A percentile compares a stretch with the other conserved stretches of the same genome.
Conservation (phyloP, 2,113 vertebrate genomes). For the Oncorhynchus masou region DNA sequence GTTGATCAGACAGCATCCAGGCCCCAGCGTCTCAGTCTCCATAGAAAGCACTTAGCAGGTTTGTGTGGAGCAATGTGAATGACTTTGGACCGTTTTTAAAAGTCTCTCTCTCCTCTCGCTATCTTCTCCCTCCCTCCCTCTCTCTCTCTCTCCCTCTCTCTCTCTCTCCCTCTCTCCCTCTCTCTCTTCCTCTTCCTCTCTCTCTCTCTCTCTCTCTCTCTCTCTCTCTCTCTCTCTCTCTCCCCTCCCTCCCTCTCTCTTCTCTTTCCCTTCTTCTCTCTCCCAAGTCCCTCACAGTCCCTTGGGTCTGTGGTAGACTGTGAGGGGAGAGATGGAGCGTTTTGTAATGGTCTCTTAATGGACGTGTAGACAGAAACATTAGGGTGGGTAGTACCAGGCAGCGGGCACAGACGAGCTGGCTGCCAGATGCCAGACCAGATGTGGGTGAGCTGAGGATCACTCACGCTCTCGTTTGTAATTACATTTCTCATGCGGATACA, state of each 20-base stretch:
- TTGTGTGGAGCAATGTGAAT: background rate
- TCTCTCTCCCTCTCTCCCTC: background rate
- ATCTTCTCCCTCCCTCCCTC: background rate
- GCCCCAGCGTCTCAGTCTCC: too few relatives aligned
- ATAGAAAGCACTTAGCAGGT: too few relatives aligned
- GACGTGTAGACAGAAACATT: constrained; percentile 75
- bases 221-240: background rate
- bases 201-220: background rate
- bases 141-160: background rate
- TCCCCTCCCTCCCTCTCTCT: constrained; percentile 25
- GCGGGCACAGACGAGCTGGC: constrained; percentile 67
- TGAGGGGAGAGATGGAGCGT: constrained; percentile 64
- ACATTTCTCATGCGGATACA: constrained; percentile 64
- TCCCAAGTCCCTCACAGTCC: constrained; percentile 33
- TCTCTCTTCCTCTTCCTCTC: too few relatives aligned
- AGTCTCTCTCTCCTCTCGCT: background rate
- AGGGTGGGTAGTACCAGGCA: constrained; percentile 60
- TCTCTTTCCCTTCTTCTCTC: background rate
- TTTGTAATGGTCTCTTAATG: constrained; percentile 77
- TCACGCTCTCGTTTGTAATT: constrained; percentile 69
- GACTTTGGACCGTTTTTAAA: background rate
- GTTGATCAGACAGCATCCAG: too few relatives aligned
- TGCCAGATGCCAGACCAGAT: constrained; percentile 75
- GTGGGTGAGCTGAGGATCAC: constrained; percentile 33
- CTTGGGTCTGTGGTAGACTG: constrained; percentile 33